Conservation (phyloP, 2,797 vertebrate species). For the Esox masquinongy region DNA sequence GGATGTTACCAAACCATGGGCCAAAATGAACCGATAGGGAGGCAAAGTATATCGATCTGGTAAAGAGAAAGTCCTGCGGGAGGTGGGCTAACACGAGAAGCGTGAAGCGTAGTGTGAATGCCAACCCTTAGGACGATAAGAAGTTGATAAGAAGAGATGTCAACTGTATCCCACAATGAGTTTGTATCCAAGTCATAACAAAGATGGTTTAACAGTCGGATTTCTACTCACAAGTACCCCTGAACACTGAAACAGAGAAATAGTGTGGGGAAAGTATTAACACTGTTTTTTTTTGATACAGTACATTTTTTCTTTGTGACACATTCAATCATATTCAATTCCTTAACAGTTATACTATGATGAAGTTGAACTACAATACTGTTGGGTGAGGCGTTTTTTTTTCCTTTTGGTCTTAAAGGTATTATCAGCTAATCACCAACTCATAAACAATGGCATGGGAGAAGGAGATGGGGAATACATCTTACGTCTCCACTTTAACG, state of each 20-base stretch:
- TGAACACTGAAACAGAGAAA: neutral
- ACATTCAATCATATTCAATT: neutral
- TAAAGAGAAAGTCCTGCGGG: neutral
- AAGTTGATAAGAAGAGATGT: neutral
- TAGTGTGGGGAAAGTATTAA: neutral
- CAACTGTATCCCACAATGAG: neutral
- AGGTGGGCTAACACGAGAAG: neutral
- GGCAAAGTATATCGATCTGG: neutral
- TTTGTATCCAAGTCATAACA: neutral
- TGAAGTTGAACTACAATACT: neutral
- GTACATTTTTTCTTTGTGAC: neutral
- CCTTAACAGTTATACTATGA: neutral
- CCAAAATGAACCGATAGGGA: neutral
- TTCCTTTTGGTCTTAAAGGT: neutral
- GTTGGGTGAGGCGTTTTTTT: neutral
- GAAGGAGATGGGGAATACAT: neutral
- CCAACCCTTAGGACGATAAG: neutral
- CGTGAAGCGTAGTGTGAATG: neutral
- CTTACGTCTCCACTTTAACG: neutral
- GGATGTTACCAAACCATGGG: neutral
- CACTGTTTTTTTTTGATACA: neutral
- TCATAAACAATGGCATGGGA: neutral
- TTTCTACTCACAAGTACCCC: neutral
- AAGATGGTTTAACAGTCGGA: neutral
- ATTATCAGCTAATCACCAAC: neutral